A percentile compares a stretch with the other conserved stretches of the same genome.
These are phyloP conservation scores for Phortica variegata DNA, from an alignment of 1,140 invertebrate genomes.

Conservation along the genomic window DNA sequence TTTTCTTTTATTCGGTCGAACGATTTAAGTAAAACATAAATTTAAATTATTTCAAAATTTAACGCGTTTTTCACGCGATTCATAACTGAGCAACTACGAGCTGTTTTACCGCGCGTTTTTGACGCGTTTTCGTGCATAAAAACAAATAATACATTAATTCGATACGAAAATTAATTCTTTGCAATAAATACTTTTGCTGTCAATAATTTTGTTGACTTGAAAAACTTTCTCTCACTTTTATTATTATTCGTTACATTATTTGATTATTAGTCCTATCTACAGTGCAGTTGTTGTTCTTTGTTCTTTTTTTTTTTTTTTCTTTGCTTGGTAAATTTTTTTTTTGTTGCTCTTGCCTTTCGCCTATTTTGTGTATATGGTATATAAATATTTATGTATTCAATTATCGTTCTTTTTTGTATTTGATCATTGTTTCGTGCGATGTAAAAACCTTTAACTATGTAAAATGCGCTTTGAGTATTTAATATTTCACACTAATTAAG, in stretches of 20 bases:
- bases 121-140: background rate
- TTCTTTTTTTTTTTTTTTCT: slow-evolving; percentile 11
- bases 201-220: slow-evolving; percentile 19
- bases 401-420: slow-evolving; percentile 13
- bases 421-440: slow-evolving; percentile 37
- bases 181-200: slow-evolving; percentile 27
- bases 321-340: slow-evolving; percentile 16
- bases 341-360: slow-evolving; percentile 29
- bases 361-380: slow-evolving; percentile 27
- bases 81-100: background rate
- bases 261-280: slow-evolving; percentile 47
- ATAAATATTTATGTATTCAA: slow-evolving; percentile 26
- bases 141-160: background rate
- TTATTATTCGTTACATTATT: slow-evolving; percentile 19
- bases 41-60: background rate
- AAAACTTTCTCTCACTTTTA: slow-evolving; percentile 15
- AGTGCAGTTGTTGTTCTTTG: slow-evolving; percentile 29
- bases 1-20: background rate
- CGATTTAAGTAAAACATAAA: background rate
- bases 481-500: slow-evolving; percentile 26
- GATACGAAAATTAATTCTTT: slow-evolving; percentile 13
- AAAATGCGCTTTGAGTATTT: slow-evolving; percentile 42
- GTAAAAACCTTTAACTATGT: slow-evolving; percentile 42
- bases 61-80: background rate
- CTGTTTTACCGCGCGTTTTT: background rate